Base-by-base conservation (phyloP, 2,797 vertebrate genomes). In the Lemur catta region DNA sequence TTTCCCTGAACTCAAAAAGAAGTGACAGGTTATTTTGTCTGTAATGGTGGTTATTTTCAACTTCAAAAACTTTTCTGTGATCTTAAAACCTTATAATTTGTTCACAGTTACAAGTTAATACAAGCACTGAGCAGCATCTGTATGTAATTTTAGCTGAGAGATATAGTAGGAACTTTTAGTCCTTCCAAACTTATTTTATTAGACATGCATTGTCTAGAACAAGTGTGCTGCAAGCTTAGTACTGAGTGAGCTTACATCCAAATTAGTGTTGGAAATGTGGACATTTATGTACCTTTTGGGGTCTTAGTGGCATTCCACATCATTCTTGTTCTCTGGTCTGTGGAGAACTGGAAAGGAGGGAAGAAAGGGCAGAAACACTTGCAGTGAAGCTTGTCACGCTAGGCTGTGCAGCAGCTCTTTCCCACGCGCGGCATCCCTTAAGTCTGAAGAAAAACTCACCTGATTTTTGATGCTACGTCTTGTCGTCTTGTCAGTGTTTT, bases 31-130 rank as follows among this genome's bases (percentile, higher is more conserved):
- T 98, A 98, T 98, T 98, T 97, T 98, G 95, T 97, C 95, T 82
- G 72, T 97, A 99, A 98, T 98, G 96, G 98, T 91, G 97, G 97
- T 97, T 98, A 97, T 97, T 98, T 98, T 98, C 98, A 96, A 98
- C 98, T 98, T 98, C 98, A 98, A 98, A 98, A 98, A 97, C 93
- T 95, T 93, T 97, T 98, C 98, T 98, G 97, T 98, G 98, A 98
- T 98, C 98, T 98, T 98, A 97, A 98, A 98, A 98, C 97, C 98
- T 98, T 98, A 98, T 98, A 98, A 98, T 98, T 98, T 99, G 98
- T 98, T 98, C 98, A 91, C 96, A 97, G 97, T 97, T 96, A 95
- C 98, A 98, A 97, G 98, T 98, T 98, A 97, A 98, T 98, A 98
- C 98, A 98, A 97, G 98, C 91, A 96, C 97, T 30, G 48, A 80